A percentile compares a stretch with the other conserved stretches of the same genome.
Conservation (phyloP, 1,140 invertebrate genomes). For the Aphelenchoides avenae region DNA sequence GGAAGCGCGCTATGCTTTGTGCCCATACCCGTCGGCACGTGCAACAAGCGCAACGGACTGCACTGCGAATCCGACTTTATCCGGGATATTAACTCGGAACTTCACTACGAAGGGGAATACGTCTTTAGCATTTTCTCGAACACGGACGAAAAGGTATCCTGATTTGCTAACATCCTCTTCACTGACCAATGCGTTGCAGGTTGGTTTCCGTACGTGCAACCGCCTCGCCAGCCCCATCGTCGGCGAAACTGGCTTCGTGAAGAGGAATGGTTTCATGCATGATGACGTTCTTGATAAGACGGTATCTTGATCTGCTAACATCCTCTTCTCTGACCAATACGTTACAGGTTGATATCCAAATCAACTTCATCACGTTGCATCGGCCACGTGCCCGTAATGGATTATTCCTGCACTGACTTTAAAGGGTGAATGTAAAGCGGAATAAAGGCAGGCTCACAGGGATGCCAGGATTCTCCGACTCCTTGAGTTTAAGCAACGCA, state of each 20-base stretch:
- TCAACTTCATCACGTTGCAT: constrained; percentile 41
- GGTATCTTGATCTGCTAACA: too few relatives aligned
- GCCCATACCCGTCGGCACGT: constrained; percentile 46
- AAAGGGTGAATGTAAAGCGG: too few relatives aligned
- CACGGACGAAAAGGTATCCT: constrained; percentile 36
- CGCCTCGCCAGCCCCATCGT: constrained; percentile 35
- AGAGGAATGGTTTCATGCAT: constrained; percentile 25
- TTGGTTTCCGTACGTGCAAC: constrained; percentile 36
- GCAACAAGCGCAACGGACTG: constrained; percentile 36
- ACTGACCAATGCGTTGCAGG: constrained; percentile 18
- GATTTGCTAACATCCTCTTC: constrained; percentile 2
- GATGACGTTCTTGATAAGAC: constrained; percentile 44
- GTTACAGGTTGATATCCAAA: constrained; percentile 47
- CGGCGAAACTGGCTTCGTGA: constrained; percentile 38
- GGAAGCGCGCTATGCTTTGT: constrained; percentile 38
- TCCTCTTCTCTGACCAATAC: too few relatives aligned
- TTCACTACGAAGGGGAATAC: constrained; percentile 36
- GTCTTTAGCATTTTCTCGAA: constrained; percentile 46
- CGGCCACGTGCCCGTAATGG: too few relatives aligned
- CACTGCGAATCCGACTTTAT: constrained; percentile 51
- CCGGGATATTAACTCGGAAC: constrained; percentile 34
- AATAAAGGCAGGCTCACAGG: too few relatives aligned
- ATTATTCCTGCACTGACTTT: too few relatives aligned
- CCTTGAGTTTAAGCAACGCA: too few relatives aligned
- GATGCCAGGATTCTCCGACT: too few relatives aligned